Conservation (phyloP, 2,888 invertebrate genomes). For the Drosophila anomalata region DNA sequence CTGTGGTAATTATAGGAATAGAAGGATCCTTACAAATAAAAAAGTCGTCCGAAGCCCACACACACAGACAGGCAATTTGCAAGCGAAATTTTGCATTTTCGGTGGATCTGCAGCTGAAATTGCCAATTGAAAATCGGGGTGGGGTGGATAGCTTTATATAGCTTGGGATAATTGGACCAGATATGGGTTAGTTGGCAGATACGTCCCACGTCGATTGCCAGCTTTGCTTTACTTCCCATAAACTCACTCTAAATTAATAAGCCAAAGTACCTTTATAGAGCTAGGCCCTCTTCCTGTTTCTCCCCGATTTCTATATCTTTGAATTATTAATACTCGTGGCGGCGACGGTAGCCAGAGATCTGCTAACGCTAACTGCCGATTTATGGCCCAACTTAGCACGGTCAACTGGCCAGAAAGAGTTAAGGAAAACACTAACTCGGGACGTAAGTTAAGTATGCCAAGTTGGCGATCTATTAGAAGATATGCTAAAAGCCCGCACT, state of each 20-base stretch:
- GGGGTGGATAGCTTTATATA: constrained; percentile 1
- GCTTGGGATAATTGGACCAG: constrained; percentile 19
- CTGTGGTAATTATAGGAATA: constrained; percentile 55
- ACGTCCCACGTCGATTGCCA: constrained; percentile 13
- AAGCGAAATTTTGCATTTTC: constrained; percentile 27
- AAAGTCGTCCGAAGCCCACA: constrained; percentile 37
- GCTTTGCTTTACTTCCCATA: not conserved
- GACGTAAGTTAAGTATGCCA: constrained; percentile 62
- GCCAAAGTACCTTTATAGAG: not conserved
- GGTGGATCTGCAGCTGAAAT: constrained; percentile 15
- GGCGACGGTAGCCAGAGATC: constrained; percentile 30
- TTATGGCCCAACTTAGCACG: constrained; percentile 49
- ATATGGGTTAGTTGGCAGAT: constrained; percentile 17
- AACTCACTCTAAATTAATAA: not conserved
- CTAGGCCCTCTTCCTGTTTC: no score
- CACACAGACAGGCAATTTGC: constrained; percentile 49
- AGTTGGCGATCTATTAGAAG: constrained; percentile 70
- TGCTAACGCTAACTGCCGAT: constrained; percentile 35
- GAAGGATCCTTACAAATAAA: constrained; percentile 27
- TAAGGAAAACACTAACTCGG: constrained; percentile 29
- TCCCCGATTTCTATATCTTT: constrained; percentile 9
- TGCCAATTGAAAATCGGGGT: constrained; percentile 14
- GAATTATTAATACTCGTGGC: constrained; percentile 28
- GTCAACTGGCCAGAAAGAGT: constrained; percentile 29
- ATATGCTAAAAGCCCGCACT: constrained; percentile 72